Conservation (phyloP, 1,140 invertebrate genomes). For the Sinella curviseta region DNA sequence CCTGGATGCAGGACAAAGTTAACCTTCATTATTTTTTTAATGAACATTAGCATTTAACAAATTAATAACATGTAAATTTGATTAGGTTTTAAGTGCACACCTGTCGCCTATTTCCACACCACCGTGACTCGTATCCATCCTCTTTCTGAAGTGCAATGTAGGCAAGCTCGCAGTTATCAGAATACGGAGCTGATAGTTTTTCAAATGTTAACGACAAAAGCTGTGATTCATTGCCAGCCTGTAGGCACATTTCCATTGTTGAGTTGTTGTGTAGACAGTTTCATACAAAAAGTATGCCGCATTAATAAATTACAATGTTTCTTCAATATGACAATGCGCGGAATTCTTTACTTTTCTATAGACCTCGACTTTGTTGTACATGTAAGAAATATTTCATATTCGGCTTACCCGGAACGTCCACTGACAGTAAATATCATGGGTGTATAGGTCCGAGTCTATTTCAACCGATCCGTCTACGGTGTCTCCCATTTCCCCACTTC, state of each 20-base stretch:
- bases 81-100: conserved; percentile 18
- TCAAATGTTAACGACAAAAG: conserved; percentile 44
- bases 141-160: conserved; percentile 45
- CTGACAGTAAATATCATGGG: conserved; percentile 38
- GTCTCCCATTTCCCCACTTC: neutral
- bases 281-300: too few species aligned
- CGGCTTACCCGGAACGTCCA: conserved; percentile 43
- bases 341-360: too few species aligned
- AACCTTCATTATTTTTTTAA: too few species aligned
- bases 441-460: neutral
- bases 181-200: conserved; percentile 43
- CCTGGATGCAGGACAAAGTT: too few species aligned
- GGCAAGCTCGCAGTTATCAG: conserved; percentile 38
- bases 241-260: too few species aligned
- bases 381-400: neutral
- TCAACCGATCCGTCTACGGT: neutral
- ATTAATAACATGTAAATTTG: conserved; percentile 1
- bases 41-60: too few species aligned
- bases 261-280: too few species aligned
- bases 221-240: conserved; percentile 43
- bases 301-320: too few species aligned
- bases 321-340: too few species aligned
- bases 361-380: too few species aligned
- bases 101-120: conserved; percentile 45
- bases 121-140: conserved; percentile 45